Evolutionary conservation across 2,113 vertebrate species (phyloP).

Genomic region (Corythornis cristatus): DNA sequence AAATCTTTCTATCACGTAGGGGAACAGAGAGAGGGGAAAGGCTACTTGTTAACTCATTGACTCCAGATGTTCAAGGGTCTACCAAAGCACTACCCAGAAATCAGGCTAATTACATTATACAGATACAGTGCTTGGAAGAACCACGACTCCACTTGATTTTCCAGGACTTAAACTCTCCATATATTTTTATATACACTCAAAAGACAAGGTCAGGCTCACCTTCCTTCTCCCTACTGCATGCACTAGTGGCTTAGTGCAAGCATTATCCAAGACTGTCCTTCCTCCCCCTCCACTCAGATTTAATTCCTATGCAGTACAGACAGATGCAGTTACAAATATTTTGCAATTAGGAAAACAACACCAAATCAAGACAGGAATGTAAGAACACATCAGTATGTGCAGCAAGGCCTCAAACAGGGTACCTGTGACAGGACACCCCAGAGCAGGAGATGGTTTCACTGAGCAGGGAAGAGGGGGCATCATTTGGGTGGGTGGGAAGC

Average conservation of each 20-base stretch:
- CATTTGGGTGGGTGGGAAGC: neutral
- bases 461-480: neutral
- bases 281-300: neutral
- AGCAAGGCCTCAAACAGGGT: neutral
- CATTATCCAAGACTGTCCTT: neutral
- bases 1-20: neutral
- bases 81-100: neutral
- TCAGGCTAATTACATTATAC: neutral
- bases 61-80: neutral
- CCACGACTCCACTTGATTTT: neutral
- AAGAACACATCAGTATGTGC: neutral
- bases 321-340: neutral
- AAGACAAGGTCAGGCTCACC: slow-evolving; percentile 10
- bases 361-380: neutral
- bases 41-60: neutral
- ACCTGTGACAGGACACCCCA: neutral
- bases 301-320: neutral
- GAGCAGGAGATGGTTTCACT: neutral
- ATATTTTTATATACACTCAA: neutral
- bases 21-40: neutral
- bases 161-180: neutral
- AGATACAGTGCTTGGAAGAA: neutral
- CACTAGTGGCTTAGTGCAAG: neutral
- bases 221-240: neutral
- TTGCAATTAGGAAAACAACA: neutral